phyloP scores from a whole-genome alignment of 1,140 invertebrate genomes.

The Lepidurus apus region DNA sequence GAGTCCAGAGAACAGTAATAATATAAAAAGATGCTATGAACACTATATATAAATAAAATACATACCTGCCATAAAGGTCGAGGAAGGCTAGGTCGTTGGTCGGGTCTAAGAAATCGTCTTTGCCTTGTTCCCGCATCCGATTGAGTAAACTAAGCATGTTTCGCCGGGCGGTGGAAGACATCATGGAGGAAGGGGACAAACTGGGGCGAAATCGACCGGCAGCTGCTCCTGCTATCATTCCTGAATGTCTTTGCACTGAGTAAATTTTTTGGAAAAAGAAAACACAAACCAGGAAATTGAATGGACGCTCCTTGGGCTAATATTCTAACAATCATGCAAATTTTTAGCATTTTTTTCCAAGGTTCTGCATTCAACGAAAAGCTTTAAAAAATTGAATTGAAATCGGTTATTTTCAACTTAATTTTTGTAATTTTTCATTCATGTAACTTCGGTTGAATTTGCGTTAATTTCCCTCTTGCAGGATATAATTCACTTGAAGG shows the following conservation, averaged over 20 bases:
- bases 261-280: background rate
- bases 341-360: too few relatives aligned
- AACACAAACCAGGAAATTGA: background rate
- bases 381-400: too few relatives aligned
- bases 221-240: background rate
- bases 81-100: conserved; percentile 17
- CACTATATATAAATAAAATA: background rate
- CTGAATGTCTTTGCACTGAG: conserved; percentile 21
- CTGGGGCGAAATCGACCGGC: conserved; percentile 8
- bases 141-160: conserved; percentile 15
- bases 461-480: too few relatives aligned
- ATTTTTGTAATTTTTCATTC: too few relatives aligned
- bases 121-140: conserved; percentile 9
- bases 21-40: background rate
- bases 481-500: too few relatives aligned
- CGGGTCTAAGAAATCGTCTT: conserved; percentile 6
- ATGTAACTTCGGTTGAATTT: too few relatives aligned
- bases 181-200: conserved; percentile 14
- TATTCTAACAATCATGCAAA: background rate
- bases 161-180: conserved; percentile 6
- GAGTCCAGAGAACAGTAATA: too few relatives aligned
- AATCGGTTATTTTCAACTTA: too few relatives aligned
- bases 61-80: background rate
- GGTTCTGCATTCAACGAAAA: too few relatives aligned
- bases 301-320: background rate